A percentile compares a stretch with the other conserved stretches of the same genome.
These are phyloP conservation scores for Eleutherodactylus coqui DNA, from an alignment of 2,797 vertebrate species.

Conservation along the genomic window DNA sequence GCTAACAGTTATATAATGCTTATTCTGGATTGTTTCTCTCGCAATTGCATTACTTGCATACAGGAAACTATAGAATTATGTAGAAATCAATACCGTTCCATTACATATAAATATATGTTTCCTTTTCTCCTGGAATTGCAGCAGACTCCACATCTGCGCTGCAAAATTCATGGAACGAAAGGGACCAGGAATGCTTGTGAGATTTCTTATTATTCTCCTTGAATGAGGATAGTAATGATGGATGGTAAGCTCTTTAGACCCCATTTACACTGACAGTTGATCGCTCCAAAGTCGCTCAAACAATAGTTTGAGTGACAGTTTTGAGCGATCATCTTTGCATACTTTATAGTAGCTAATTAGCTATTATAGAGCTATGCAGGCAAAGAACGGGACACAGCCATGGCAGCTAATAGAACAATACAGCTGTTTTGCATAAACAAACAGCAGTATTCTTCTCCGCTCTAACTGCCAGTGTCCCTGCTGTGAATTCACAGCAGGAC, in stretches of 20 bases:
- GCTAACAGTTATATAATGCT: not conserved
- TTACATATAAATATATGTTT: slow-evolving; percentile 17
- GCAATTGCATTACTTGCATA: slow-evolving; percentile 29
- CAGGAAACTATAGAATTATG: slow-evolving; percentile 14
- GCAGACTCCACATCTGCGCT: not conserved
- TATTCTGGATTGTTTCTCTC: not conserved
- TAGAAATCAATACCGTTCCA: slow-evolving; percentile 34
- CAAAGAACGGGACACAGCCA: no score
- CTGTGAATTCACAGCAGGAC: no score
- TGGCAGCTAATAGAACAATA: no score
- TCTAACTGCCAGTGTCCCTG: no score
- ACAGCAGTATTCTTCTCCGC: no score
- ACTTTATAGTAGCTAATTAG: no score
- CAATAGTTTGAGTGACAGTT: no score
- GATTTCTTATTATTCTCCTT: not conserved
- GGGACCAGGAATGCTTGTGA: not conserved
- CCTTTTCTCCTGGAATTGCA: not conserved
- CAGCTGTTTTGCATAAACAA: no score
- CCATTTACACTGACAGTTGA: no score
- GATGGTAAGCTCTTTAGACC: not conserved
- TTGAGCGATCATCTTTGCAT: no score
- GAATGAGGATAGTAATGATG: not conserved
- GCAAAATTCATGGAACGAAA: not conserved
- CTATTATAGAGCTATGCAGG: no score
- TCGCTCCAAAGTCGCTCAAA: no score